These are phyloP conservation scores for Tiliacea aurago DNA, from an alignment of 2,888 invertebrate genomes.

Conservation along the genomic window DNA sequence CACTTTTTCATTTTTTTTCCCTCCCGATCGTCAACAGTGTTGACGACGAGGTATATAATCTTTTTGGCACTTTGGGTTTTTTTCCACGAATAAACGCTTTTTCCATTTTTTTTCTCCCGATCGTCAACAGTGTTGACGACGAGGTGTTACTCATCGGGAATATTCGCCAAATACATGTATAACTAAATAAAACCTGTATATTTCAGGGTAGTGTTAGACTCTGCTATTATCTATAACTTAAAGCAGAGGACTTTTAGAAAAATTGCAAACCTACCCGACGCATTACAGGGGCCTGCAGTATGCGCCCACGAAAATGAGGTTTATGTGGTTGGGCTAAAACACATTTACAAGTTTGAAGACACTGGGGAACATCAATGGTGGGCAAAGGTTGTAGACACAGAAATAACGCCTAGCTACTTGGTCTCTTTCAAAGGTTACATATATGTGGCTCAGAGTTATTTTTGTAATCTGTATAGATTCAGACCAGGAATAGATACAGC, in stretches of 20 bases:
- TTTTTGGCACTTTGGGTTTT: no score
- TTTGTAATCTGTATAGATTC: conserved; percentile 79
- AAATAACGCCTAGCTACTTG: conserved; percentile 76
- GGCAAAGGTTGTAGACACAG: conserved; percentile 70
- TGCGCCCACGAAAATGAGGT: conserved; percentile 77
- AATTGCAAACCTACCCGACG: conserved; percentile 80
- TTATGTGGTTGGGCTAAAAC: conserved; percentile 79
- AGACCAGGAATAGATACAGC: conserved; percentile 73
- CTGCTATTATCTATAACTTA: conserved; percentile 79
- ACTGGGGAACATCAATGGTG: conserved; percentile 72
- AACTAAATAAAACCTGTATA: conserved; percentile 16
- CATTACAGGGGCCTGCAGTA: conserved; percentile 82
- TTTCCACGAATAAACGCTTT: no score
- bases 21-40: no score
- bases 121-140: no score
- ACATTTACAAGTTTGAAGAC: conserved; percentile 79
- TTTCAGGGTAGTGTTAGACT: conserved; percentile 82
- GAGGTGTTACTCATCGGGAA: no score
- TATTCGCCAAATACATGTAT: background rate
- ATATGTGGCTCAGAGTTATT: conserved; percentile 82
- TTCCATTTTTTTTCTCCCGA: no score
- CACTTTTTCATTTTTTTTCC: no score
- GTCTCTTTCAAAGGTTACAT: conserved; percentile 79
- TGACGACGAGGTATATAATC: no score
- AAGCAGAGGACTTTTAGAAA: conserved; percentile 75